Evolutionary conservation across 2,113 vertebrate genomes (phyloP).

Genomic region (Abramis brama): DNA sequence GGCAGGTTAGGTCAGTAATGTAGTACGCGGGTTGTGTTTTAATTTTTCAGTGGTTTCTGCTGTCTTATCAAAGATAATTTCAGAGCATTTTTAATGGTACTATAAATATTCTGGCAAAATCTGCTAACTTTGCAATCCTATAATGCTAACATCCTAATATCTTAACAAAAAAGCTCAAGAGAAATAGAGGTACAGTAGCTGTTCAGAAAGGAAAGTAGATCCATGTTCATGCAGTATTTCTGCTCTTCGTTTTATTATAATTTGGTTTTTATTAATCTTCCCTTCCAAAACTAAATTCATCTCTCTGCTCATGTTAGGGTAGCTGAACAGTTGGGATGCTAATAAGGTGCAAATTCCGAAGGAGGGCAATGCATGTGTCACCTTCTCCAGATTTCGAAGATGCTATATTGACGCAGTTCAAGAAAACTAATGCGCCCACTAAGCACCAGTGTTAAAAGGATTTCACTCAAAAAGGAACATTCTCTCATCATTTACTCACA

Average conservation of each 20-base stretch:
- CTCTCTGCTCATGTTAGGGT: background rate
- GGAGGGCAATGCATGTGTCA: constrained; percentile 41
- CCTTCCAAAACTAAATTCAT: constrained; percentile 26
- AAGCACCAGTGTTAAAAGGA: background rate
- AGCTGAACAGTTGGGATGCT: constrained; percentile 42
- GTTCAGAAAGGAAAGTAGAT: background rate
- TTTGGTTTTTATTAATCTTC: background rate
- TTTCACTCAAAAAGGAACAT: constrained; percentile 11
- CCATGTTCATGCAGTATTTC: background rate
- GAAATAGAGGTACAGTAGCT: background rate
- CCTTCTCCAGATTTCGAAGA: constrained; percentile 19
- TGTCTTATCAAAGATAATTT: background rate
- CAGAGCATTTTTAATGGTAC: background rate
- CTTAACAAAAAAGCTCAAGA: background rate
- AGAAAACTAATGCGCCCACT: background rate
- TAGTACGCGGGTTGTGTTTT: background rate
- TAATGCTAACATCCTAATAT: background rate
- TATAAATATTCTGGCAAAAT: background rate
- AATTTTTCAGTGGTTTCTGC: constrained; percentile 8
- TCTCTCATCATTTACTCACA: background rate
- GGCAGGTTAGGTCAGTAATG: background rate
- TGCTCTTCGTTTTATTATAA: background rate
- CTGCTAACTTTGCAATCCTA: background rate
- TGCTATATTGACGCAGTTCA: constrained; percentile 10
- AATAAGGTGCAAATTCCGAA: constrained; percentile 43